Base-by-base conservation (phyloP, 2,888 invertebrate genomes). In the Apocheima hispidaria region DNA sequence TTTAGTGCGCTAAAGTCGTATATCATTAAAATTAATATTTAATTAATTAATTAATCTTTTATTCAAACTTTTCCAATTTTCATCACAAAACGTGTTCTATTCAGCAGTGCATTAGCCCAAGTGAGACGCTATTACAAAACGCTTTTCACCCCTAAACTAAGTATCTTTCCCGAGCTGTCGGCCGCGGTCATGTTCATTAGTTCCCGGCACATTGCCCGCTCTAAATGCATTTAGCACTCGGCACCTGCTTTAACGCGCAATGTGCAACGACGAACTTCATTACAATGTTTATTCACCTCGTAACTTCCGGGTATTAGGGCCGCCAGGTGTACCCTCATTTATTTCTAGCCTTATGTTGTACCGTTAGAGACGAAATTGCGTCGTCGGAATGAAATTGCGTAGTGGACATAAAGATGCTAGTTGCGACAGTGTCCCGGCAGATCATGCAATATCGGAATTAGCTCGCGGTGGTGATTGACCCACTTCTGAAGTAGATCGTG, bases 371-470 rank as follows among this genome's bases (percentile, higher is more conserved):
- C 16, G 49, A 55, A 53, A 60, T 64, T 57, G 44, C 41, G 12
- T 43, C 52, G 48, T 59, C 28, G 30, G 23, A 20, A 38, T 35
- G 46, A 58, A 43, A 50, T 40, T 43, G 51, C 21, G 52, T 40
- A 30, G 60, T 48, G 58, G 48, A 36, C 49, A n/a, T 67, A 58
- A 65, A 67, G 63, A 60, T 63, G 60, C 49, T 53, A 30, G 52
- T 50, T 41, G 57, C 55, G 61, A 57, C 52, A 30, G 57, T 41
- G 28, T 46, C 51, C 50, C 52, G 55, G n/a, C 50, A 58, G 48
- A 63, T 64, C 57, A 50, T 69, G 66, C 62, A 62, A 61, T 60
- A 61, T 41, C 59, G 60, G 66, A n/a, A n/a, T n/a, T 60, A 60
- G 60, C 36, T 57, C 36, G 49, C 41, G 28, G n/a, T n/a, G 43